phyloP scores from a whole-genome alignment of 1,140 invertebrate species.

The Panagrolaimus sp. region DNA sequence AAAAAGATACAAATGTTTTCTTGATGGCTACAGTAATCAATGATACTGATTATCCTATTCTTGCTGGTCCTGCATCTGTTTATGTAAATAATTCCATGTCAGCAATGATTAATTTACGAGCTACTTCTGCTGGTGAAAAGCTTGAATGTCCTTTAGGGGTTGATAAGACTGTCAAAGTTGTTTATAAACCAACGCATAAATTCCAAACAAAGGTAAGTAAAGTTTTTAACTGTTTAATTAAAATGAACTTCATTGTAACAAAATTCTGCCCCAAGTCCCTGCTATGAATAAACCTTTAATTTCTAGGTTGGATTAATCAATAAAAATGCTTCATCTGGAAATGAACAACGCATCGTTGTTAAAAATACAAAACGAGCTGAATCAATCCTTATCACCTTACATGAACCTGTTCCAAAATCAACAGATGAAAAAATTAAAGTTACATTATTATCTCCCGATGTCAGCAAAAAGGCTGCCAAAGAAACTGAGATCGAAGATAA shows the following conservation, averaged over 20 bases:
- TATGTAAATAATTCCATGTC: slow-evolving; percentile 60
- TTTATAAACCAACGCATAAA: slow-evolving; percentile 59
- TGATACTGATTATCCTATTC: slow-evolving; percentile 56
- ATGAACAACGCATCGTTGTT: slow-evolving; percentile 58
- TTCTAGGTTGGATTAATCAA: slow-evolving; percentile 47
- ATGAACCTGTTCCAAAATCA: slow-evolving; percentile 59
- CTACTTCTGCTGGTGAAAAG: slow-evolving; percentile 58
- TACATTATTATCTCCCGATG: slow-evolving; percentile 45
- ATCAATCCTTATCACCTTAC: slow-evolving; percentile 51
- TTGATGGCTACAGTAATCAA: slow-evolving; percentile 59
- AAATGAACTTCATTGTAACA: not conserved
- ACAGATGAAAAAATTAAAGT: slow-evolving; percentile 61
- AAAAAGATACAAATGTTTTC: slow-evolving; percentile 57
- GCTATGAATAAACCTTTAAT: not conserved
- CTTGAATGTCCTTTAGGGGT: slow-evolving; percentile 60
- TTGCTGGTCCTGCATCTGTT: slow-evolving; percentile 59
- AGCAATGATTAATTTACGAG: slow-evolving; percentile 39
- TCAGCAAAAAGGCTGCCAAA: slow-evolving; percentile 23
- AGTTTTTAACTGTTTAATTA: too few species aligned
- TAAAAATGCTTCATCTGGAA: slow-evolving; percentile 42
- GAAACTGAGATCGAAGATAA: slow-evolving; percentile 16
- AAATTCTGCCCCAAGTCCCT: too few species aligned
- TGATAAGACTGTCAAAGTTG: slow-evolving; percentile 59
- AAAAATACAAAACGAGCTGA: slow-evolving; percentile 58
- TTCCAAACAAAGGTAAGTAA: slow-evolving; percentile 40